These are phyloP conservation scores for Bergia sp. DNA, from an alignment of 92 coral and sea anemone species.

Conservation along the genomic window DNA sequence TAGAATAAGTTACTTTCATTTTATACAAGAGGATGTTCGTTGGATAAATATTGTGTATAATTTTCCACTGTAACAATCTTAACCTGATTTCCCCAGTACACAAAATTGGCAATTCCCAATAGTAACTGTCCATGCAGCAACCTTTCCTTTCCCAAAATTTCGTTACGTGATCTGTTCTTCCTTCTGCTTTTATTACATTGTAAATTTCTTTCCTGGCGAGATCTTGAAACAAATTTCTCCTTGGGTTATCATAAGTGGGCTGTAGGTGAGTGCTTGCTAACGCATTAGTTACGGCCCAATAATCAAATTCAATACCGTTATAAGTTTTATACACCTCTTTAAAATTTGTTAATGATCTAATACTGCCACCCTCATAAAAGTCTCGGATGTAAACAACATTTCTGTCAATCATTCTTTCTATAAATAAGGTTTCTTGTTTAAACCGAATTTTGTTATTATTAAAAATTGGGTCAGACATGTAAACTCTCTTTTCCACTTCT, in stretches of 20 bases:
- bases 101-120: neutral
- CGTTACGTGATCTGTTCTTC: neutral
- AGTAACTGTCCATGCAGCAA: conserved; percentile 2
- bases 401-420: neutral
- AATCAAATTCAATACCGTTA: neutral
- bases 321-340: neutral
- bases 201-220: conserved; percentile 8
- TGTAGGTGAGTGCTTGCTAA: neutral
- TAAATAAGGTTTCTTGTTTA: conserved; percentile 7
- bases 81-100: conserved; percentile 7
- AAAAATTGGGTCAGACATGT: neutral
- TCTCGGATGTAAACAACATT: neutral
- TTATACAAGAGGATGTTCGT: no score
- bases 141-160: neutral
- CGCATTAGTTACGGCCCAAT: neutral
- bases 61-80: conserved; percentile 15
- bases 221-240: neutral
- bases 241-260: neutral
- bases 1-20: neutral
- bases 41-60: neutral
- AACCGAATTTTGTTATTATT: neutral
- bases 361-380: neutral
- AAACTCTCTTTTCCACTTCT: neutral
- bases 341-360: neutral
- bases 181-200: neutral